Evolutionary conservation across 2,797 vertebrate species (phyloP), one percentile per base, ranked within the genome.

Genomic region (Triplophysa yarkandensis): DNA sequence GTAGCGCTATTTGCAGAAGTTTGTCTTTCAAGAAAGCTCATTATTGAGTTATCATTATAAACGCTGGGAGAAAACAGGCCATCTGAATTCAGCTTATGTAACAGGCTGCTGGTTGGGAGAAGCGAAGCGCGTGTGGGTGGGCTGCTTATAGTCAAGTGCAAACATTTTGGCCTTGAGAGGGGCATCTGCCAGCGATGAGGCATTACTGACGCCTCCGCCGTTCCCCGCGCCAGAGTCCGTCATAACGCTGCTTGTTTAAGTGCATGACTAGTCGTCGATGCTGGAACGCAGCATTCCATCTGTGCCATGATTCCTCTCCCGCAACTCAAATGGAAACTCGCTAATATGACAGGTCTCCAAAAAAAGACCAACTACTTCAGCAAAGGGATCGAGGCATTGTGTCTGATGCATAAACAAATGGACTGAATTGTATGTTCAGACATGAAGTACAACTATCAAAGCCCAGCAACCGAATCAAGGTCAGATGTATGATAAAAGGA

Each of bases 91-190:
- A 73, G 82, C 86, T 91, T 90, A 87, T 84, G 73, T 91, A 91
- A 92, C 85, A 86, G 85, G 68, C 82, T 81, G 83, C 74, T 77
- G 81, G 84, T 87, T 87, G 81, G 85, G 84, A 90, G 83, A 87
- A 74, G 83, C 77, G 71, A 48, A 64, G 44, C 46, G 54, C 48
- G 60, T 17, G 91, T 90, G 89, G 90, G 91, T 77, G 89, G 87
- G 80, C 85, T 87, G 87, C 86, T 91, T 89, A 90, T 89, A 90
- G 90, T 91, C 86, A 86, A 92, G 90, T 89, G 91, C 88, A 90
- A 90, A 90, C 88, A 90, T 91, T 90, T 91, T 87, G 90, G 86
- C 90, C 89, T 89, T 90, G 87, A 92, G 90, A 91, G 87, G 84
- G 80, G 65, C 50, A 85, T 83, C 85, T 88, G 88, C 83, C 86